Base-by-base conservation (phyloP, 2,888 invertebrate species). In the Caenorhabditis japonica region DNA sequence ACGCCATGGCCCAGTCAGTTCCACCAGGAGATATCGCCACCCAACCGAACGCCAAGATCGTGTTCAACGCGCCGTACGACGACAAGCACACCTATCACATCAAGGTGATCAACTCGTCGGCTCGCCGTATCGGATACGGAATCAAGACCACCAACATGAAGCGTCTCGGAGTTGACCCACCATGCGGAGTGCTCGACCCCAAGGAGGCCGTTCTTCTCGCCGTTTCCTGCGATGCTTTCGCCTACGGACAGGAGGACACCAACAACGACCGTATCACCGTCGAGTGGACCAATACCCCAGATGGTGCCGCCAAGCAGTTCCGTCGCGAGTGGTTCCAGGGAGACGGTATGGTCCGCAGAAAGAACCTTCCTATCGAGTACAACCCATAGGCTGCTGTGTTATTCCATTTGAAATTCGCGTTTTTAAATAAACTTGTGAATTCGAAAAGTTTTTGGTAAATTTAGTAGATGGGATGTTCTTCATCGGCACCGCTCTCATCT, bases 141-240 rank as follows among this genome's bases (percentile, higher is more conserved):
- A 75, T 84, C 79, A 84, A 84, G 81, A 84, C 83, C 36, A 84
- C 81, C 75, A 84, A 84, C 75, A 77, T 83, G 80, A 77, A 77
- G 73, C 75, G 84, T 55, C 79, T 84, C 52, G 78, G 76, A 43
- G 79, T 81, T 33, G 84, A 84, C 60, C 83, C 83, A 41, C 79
- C 79, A 52, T 77, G 79, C 49, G 84, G 84, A 59, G 84, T 84
- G 15, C 81, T 82, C 71, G 84, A 84, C 76, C 81, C 84, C 56
- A 81, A 82, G 81, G 82, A 84, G 66, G 61, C 71, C 49, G 76
- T 76, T 43, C 72, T 83, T 41, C 73, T 84, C 71, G 83, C 83
- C 60, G 82, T 85, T 69, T 81, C 81, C 17, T 84, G 84, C 75
- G 84, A 84, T 53, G 70, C 84, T 19, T 85, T 84, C 80, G 79